These are phyloP conservation scores for Nephrotoma appendiculata DNA, from an alignment of 2,888 invertebrate genomes.

Conservation along the genomic window DNA sequence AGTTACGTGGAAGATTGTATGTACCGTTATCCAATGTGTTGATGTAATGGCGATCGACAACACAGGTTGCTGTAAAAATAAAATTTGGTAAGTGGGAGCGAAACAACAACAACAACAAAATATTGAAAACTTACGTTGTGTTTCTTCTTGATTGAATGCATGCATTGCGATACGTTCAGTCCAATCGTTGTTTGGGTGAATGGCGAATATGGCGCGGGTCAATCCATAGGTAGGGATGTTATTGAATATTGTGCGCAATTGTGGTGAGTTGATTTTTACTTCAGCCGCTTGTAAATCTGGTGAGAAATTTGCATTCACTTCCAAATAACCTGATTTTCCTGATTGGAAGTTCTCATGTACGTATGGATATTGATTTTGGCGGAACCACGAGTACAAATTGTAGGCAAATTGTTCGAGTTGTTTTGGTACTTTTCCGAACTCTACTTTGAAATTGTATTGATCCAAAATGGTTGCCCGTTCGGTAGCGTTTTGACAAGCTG, in stretches of 20 bases:
- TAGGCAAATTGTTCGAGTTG: background rate
- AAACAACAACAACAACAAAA: background rate
- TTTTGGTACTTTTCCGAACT: background rate
- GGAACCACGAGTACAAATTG: background rate
- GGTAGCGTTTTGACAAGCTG: constrained; percentile 42
- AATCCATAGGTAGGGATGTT: constrained; percentile 33
- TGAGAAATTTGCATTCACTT: constrained; percentile 33
- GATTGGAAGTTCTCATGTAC: background rate
- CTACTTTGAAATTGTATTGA: constrained; percentile 19
- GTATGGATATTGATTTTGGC: background rate
- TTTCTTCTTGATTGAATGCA: background rate
- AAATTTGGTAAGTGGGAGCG: background rate
- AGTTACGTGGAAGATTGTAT: background rate
- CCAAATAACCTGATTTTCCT: constrained; percentile 35
- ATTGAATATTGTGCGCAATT: constrained; percentile 27
- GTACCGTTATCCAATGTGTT: constrained; percentile 1
- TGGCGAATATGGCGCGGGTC: constrained; percentile 30
- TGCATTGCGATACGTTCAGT: constrained; percentile 24
- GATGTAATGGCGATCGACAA: background rate
- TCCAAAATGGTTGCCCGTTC: constrained; percentile 39
- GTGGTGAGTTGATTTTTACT: constrained; percentile 33
- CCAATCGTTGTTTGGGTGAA: constrained; percentile 32
- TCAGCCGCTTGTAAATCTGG: constrained; percentile 35
- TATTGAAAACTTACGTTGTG: background rate
- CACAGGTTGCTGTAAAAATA: background rate